Conservation (phyloP, 1,140 invertebrate species). For the Bombyx mori region DNA sequence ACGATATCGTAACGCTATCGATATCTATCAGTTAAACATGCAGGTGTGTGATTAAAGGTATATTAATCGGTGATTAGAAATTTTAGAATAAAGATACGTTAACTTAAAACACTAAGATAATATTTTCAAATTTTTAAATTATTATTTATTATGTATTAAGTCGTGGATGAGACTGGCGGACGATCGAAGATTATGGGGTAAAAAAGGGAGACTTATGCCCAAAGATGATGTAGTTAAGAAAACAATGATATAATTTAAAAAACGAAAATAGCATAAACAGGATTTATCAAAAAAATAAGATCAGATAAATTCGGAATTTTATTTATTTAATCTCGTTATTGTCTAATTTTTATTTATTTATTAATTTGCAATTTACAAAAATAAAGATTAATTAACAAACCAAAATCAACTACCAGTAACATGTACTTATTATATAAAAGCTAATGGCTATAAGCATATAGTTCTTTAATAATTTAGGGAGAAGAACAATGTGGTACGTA, state of each 20-base stretch:
- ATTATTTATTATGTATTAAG: too few relatives aligned
- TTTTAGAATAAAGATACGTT: not conserved
- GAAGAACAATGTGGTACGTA: too few relatives aligned
- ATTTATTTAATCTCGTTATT: not conserved
- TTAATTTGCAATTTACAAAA: not conserved
- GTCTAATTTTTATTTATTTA: not conserved
- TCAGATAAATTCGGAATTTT: not conserved
- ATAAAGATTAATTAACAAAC: not conserved
- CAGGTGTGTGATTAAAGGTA: constrained; percentile 38
- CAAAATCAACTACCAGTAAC: not conserved
- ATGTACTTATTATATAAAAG: too few relatives aligned
- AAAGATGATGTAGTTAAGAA: too few relatives aligned
- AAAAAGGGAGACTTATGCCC: too few relatives aligned
- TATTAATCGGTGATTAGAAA: constrained; percentile 9
- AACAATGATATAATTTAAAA: too few relatives aligned
- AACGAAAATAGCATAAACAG: too few relatives aligned
- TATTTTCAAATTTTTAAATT: too few relatives aligned
- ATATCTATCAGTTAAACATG: constrained; percentile 35
- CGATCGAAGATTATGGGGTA: too few relatives aligned
- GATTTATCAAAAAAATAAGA: not conserved
- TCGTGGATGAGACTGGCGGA: too few relatives aligned
- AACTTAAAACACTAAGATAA: not conserved
- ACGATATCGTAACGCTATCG: constrained; percentile 28
- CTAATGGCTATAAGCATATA: not conserved
- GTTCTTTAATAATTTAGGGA: not conserved